Evolutionary conservation across 2,888 invertebrate species (phyloP).

Genomic region (Portevinia maculata): DNA sequence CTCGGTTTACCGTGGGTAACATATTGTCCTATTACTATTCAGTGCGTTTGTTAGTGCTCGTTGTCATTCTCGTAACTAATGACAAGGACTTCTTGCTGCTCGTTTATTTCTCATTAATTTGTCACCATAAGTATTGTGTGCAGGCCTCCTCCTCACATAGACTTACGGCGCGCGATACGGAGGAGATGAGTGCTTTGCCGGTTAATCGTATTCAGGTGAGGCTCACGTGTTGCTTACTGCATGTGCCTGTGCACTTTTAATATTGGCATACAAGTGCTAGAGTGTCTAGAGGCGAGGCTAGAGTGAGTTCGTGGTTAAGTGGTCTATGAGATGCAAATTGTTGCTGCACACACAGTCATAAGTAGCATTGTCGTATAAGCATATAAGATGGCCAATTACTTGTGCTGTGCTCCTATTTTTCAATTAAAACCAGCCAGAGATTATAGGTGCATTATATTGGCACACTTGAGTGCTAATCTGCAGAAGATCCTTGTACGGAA

Average conservation of each 20-base stretch:
- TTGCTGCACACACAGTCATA: conserved; percentile 55
- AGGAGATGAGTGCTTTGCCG: conserved; percentile 59
- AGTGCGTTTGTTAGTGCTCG: conserved; percentile 51
- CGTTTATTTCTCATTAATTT: conserved; percentile 69
- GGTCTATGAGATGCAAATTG: conserved; percentile 70
- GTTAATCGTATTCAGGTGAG: conserved; percentile 75
- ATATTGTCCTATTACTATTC: conserved; percentile 16
- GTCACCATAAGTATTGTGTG: conserved; percentile 62
- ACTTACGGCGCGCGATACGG: conserved; percentile 23
- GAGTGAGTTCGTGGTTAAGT: conserved; percentile 67
- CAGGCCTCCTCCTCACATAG: conserved; percentile 10
- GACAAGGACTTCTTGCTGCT: conserved; percentile 68
- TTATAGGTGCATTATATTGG: conserved; percentile 68
- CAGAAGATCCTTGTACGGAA: conserved; percentile 53
- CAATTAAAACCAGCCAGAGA: conserved; percentile 66
- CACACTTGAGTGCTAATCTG: conserved; percentile 72
- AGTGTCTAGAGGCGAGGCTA: conserved; percentile 1
- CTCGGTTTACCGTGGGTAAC: conserved; percentile 39
- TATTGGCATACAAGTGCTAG: conserved; percentile 18
- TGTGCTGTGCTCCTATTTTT: conserved; percentile 65
- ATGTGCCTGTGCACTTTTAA: conserved; percentile 44
- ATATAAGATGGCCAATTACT: conserved; percentile 70
- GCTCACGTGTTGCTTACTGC: conserved; percentile 69
- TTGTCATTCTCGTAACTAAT: conserved; percentile 9
- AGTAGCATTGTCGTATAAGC: conserved; percentile 21